phyloP scores from a whole-genome alignment of 2,888 invertebrate genomes.

The Aethes cnicana region DNA sequence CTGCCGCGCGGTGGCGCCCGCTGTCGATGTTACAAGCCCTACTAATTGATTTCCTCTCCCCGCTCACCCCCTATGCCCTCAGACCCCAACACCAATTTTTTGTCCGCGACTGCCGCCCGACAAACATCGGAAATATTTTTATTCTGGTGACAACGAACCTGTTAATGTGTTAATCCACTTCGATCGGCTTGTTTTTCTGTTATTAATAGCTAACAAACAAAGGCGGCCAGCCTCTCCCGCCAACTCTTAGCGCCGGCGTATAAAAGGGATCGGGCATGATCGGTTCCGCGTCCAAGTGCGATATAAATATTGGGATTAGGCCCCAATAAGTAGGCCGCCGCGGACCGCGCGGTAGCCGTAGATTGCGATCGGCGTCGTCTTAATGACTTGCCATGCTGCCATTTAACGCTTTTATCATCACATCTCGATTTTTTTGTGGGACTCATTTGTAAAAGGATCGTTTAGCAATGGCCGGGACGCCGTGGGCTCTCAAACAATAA shows the following conservation, averaged over 20 bases:
- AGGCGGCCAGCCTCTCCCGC: conserved; percentile 43
- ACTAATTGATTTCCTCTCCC: conserved; percentile 42
- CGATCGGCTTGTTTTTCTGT: conserved; percentile 65
- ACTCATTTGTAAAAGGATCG: conserved; percentile 49
- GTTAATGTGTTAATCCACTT: conserved; percentile 80
- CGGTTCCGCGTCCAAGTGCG: conserved; percentile 24
- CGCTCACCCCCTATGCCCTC: conserved; percentile 47
- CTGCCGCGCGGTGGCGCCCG: conserved; percentile 28
- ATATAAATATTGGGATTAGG: conserved; percentile 47
- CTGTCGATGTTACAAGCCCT: conserved; percentile 31
- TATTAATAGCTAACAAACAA: conserved; percentile 72
- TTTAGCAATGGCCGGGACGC: conserved; percentile 46
- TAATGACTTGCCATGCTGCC: conserved; percentile 31
- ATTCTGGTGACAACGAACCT: conserved; percentile 64
- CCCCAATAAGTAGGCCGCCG: conserved; percentile 40
- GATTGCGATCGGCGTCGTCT: conserved; percentile 18
- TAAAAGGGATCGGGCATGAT: conserved; percentile 34
- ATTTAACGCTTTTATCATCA: conserved; percentile 40
- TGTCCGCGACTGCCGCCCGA: conserved; percentile 43
- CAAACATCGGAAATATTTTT: conserved; percentile 73
- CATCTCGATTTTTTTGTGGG: conserved; percentile 43
- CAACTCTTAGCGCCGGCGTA: conserved; percentile 15
- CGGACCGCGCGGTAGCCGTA: conserved; percentile 30
- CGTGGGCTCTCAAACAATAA: conserved; percentile 27
- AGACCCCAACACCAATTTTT: conserved; percentile 53